Evolutionary conservation across 2,797 vertebrate genomes (phyloP).

Genomic region (Syngnathus rostellatus): DNA sequence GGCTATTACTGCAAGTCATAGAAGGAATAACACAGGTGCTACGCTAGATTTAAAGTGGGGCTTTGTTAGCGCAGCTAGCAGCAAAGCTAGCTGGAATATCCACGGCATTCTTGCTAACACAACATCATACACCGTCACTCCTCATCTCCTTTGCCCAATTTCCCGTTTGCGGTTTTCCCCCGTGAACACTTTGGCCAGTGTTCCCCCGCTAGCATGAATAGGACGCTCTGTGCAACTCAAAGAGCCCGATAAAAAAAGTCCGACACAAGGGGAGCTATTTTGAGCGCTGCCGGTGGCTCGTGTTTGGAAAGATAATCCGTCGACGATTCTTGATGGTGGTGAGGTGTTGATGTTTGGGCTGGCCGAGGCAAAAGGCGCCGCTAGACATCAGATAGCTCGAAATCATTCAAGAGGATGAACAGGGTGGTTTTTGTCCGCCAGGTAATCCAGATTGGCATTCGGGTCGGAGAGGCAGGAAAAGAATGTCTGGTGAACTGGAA

Average conservation of each 20-base stretch:
- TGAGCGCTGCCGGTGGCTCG: slow-evolving; percentile 13
- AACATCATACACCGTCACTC: slow-evolving; percentile 26
- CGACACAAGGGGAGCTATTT: slow-evolving; percentile 30
- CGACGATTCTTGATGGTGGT: slow-evolving; percentile 49
- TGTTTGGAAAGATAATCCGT: slow-evolving; percentile 66
- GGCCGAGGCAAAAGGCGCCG: slow-evolving; percentile 36
- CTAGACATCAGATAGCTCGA: slow-evolving; percentile 55
- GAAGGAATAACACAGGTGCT: slow-evolving; percentile 4
- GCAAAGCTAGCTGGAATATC: not conserved
- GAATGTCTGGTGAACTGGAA: slow-evolving; percentile 50
- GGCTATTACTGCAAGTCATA: not conserved
- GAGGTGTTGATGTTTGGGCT: slow-evolving; percentile 61
- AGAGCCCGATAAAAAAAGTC: slow-evolving; percentile 28
- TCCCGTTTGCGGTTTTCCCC: slow-evolving; percentile 31
- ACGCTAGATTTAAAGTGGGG: not conserved
- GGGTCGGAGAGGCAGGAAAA: slow-evolving; percentile 45
- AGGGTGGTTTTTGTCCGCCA: slow-evolving; percentile 49
- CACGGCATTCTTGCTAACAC: slow-evolving; percentile 25
- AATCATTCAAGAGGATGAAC: slow-evolving; percentile 46
- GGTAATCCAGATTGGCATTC: slow-evolving; percentile 51
- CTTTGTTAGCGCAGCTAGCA: not conserved
- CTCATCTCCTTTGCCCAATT: slow-evolving; percentile 29
- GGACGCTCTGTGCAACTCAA: slow-evolving; percentile 43
- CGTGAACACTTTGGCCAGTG: slow-evolving; percentile 57
- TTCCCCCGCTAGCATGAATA: slow-evolving; percentile 60